Evolutionary conservation across 2,888 invertebrate genomes (phyloP).

Genomic region (Lacanobia oleracea): DNA sequence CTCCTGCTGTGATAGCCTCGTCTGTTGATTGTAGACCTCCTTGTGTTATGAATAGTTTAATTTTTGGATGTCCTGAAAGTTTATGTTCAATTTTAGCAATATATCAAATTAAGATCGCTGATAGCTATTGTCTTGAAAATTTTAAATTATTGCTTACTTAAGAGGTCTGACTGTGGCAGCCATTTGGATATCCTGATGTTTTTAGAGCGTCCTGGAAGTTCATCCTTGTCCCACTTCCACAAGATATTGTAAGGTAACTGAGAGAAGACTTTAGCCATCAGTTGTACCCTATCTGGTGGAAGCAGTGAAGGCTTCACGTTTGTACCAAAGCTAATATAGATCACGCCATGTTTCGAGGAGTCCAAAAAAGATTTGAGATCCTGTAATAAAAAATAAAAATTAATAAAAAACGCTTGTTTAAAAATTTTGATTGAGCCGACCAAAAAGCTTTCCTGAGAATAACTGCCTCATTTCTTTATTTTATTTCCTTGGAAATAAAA

Average conservation of each 20-base stretch:
- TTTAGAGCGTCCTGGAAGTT: constrained; percentile 72
- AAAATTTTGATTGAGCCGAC: neutral
- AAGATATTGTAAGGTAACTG: constrained; percentile 82
- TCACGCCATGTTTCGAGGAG: constrained; percentile 79
- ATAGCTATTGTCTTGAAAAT: neutral
- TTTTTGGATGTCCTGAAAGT: constrained; percentile 48
- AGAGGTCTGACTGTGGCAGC: constrained; percentile 80
- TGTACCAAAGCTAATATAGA: constrained; percentile 86
- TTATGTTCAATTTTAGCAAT: neutral
- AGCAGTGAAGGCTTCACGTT: constrained; percentile 76
- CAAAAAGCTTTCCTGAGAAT: neutral
- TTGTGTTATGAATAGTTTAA: constrained; percentile 65
- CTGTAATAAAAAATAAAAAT: constrained; percentile 64
- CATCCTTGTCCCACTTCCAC: constrained; percentile 84
- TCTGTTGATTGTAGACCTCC: constrained; percentile 68
- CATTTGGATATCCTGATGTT: constrained; percentile 84
- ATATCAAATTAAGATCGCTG: too few species aligned
- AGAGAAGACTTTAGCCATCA: constrained; percentile 77
- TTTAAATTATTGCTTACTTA: constrained; percentile 39
- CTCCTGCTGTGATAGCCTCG: constrained; percentile 66
- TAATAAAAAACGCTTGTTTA: too few species aligned
- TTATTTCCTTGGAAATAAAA: too few species aligned
- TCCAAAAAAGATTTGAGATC: constrained; percentile 78
- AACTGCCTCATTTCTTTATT: too few species aligned
- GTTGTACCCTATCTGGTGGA: constrained; percentile 73